These are phyloP conservation scores for Monopis laevigella DNA, from an alignment of 2,888 invertebrate species.

Conservation along the genomic window DNA sequence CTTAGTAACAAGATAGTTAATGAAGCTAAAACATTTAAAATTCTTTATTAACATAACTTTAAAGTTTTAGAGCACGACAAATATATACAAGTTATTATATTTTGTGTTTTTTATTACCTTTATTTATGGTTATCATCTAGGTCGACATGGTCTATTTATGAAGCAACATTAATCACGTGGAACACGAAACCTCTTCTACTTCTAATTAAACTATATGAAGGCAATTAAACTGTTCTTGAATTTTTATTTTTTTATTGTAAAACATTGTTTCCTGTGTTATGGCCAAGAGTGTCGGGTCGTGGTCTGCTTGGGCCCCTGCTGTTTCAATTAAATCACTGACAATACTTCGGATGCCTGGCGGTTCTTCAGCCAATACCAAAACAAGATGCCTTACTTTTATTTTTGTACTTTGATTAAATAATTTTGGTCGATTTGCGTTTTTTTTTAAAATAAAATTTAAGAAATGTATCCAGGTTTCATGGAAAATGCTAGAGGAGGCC, in stretches of 20 bases:
- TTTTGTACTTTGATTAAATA: background rate
- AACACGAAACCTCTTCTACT: constrained; percentile 27
- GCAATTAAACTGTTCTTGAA: constrained; percentile 51
- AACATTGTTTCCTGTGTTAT: constrained; percentile 56
- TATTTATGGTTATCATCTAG: constrained; percentile 26
- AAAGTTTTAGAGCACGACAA: too few relatives aligned
- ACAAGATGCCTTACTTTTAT: constrained; percentile 11
- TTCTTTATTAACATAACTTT: too few relatives aligned
- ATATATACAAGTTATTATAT: too few relatives aligned
- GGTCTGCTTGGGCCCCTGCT: constrained; percentile 47
- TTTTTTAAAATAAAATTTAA: too few relatives aligned
- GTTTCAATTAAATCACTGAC: constrained; percentile 67
- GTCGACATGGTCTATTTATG: constrained; percentile 30
- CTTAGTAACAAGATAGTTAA: too few relatives aligned
- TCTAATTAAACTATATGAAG: constrained; percentile 55
- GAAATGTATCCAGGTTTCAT: too few relatives aligned
- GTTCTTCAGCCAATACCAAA: constrained; percentile 27
- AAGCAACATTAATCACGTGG: constrained; percentile 45
- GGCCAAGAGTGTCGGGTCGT: constrained; percentile 30
- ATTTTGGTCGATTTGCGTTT: too few relatives aligned
- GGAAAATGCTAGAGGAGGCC: too few relatives aligned
- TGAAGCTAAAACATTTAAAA: too few relatives aligned
- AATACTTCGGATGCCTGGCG: constrained; percentile 57
- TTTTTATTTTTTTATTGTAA: constrained; percentile 43
- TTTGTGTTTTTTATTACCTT: constrained; percentile 9